A percentile compares a stretch with the other conserved stretches of the same genome.
These are phyloP conservation scores for Rhorus exstirpatorius DNA, from an alignment of 2,888 invertebrate genomes.

Conservation along the genomic window DNA sequence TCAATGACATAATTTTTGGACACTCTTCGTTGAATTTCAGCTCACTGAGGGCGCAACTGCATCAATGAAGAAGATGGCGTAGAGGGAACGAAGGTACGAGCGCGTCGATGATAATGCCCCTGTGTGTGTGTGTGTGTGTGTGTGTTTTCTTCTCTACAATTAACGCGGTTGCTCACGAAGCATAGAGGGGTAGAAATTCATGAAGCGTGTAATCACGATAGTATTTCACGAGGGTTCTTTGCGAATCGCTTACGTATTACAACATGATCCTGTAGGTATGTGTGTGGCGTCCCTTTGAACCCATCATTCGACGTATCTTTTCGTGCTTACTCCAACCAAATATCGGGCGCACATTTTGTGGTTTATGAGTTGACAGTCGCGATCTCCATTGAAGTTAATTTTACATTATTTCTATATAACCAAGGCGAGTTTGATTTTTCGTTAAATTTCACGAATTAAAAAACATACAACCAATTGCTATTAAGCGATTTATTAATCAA, in stretches of 20 bases:
- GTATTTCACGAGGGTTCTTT: constrained; percentile 57
- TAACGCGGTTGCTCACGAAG: constrained; percentile 45
- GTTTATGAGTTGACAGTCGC: background rate
- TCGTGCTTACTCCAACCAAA: background rate
- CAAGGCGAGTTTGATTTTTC: background rate
- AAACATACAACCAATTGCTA: background rate
- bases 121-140: too few species aligned
- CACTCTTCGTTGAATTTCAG: constrained; percentile 4
- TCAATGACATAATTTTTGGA: constrained; percentile 59
- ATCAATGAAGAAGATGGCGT: constrained; percentile 14
- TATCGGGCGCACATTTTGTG: background rate
- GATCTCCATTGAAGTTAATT: background rate
- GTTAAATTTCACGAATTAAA: background rate
- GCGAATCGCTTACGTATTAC: constrained; percentile 35
- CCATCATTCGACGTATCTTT: constrained; percentile 14
- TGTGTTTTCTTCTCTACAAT: constrained; percentile 31
- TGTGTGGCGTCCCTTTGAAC: background rate
- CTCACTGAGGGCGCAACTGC: constrained; percentile 34
- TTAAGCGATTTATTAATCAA: too few species aligned
- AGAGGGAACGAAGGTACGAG: background rate
- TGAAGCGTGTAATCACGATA: constrained; percentile 62
- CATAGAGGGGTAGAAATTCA: constrained; percentile 55
- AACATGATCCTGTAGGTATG: constrained; percentile 5
- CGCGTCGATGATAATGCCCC: constrained; percentile 56
- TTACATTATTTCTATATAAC: background rate